Evolutionary conservation across 2,888 invertebrate species (phyloP), one percentile per base, ranked within the genome.

Genomic region (Mesorhabditis belari): DNA sequence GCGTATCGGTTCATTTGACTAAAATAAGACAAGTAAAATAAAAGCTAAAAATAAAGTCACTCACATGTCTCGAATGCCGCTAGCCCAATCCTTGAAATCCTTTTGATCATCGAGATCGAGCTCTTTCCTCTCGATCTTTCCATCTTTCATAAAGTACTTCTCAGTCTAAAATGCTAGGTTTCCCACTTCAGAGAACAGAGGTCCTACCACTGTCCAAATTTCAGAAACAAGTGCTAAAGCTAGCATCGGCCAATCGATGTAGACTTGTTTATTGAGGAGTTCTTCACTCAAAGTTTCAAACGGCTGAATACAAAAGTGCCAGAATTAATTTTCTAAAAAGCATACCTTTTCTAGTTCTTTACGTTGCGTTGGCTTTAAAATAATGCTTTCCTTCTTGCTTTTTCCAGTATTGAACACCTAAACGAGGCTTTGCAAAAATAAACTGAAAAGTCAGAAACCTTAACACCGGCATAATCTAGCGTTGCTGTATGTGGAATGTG

Each of bases 191-290:
- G 23, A 19, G 49, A 44, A 5, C 57, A n/a, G 44, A 35, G 12
- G 44, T 17, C 44, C 12, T 28, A 19, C 58, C 58, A 9, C 27
- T 26, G n/a, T 50, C 58, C 27, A 49, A 26, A 50, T 58, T 24
- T 55, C 12, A 35, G n/a, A 85, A 51, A 87, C 81, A 76, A 79
- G 81, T 9, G 90, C 91, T 82, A 90, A 89, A n/a, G 87, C 85
- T 58, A 96, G 86, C 84, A 94, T 91, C 0, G 96, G 96, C 94
- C 94, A 96, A 4, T 88, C 87, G 3, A 91, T 90, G 84, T 87
- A 90, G 2, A 93, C 86, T 52, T 85, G 84, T 80, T 88, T 87
- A 0, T 89, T 90, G 12, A 94, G 81, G 44, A 89, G 81, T 50
- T 88, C 85, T 5, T 81, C 4, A 83, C 81, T 49, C 86, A 83